Conservation (phyloP, 2,888 invertebrate species). For the Drosophila siamana region DNA sequence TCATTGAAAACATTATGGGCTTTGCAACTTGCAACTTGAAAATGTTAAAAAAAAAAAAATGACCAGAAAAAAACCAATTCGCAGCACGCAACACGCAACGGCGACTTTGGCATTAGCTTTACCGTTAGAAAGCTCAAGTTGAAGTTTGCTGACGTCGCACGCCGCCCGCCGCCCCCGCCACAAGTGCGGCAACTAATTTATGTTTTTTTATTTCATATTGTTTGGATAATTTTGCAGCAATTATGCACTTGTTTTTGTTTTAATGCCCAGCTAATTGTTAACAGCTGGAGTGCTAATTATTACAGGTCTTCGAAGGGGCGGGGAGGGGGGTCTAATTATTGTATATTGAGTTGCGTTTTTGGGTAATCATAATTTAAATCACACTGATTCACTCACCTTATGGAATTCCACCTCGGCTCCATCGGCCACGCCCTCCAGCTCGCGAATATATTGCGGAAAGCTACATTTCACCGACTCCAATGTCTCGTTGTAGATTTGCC, state of each 20-base stretch:
- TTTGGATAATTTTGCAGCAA: slow-evolving; percentile 34
- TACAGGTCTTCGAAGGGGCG: slow-evolving; percentile 1
- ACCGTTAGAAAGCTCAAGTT: slow-evolving; percentile 62
- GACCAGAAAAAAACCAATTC: slow-evolving; percentile 7
- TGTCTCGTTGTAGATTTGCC: slow-evolving; percentile 90
- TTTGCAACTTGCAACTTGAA: slow-evolving; percentile 11
- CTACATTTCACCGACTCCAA: slow-evolving; percentile 89
- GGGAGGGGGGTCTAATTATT: slow-evolving; percentile 9
- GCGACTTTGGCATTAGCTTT: slow-evolving; percentile 56
- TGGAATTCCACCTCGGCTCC: slow-evolving; percentile 93
- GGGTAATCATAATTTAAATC: background rate
- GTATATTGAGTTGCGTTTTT: background rate
- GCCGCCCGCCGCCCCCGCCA: slow-evolving; percentile 10
- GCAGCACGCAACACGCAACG: slow-evolving; percentile 40
- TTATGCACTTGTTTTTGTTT: slow-evolving; percentile 49
- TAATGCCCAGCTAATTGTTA: slow-evolving; percentile 56
- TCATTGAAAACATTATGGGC: slow-evolving; percentile 54
- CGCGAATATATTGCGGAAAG: slow-evolving; percentile 93
- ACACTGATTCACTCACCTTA: slow-evolving; percentile 87
- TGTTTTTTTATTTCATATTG: background rate
- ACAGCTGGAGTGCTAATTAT: slow-evolving; percentile 54
- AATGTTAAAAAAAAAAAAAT: background rate
- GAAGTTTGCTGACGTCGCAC: slow-evolving; percentile 35
- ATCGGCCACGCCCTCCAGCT: slow-evolving; percentile 93
- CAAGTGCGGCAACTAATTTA: slow-evolving; percentile 11